Evolutionary conservation across 2,888 invertebrate genomes (phyloP), one percentile per base, ranked within the genome.

Genomic region (Drosophila incognita): DNA sequence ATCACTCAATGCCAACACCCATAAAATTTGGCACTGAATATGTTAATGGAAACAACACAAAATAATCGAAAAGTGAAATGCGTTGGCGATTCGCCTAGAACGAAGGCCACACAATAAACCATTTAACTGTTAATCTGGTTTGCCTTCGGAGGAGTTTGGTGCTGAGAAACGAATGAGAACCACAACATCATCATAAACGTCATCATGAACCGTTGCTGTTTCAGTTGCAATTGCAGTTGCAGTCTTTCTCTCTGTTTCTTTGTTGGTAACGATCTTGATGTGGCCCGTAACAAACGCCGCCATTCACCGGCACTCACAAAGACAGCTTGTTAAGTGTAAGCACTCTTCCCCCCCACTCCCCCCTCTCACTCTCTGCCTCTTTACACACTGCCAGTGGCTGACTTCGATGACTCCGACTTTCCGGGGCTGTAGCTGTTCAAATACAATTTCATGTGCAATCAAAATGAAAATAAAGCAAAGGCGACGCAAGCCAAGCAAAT

Each of bases 371-470:
- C n/a, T 13, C 1, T 36, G 18, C 18, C 54, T 38, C 56, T 56
- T 46, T 46, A 24, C 54, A 27, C 38, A 38, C 38, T 36, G 40
- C 53, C 42, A n/a, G 35, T 29, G 31, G 13, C 38, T 31, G 40
- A 46, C 59, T 60, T 6, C 49, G 27, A 53, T 67, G 67, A 70
- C 58, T 63, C 53, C 72, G 49, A 76, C 81, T 81, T 72, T 76
- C 72, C 56, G 71, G 71, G 48, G 35, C 58, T 35, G 38, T 63
- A 21, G 56, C 69, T 57, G 62, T 63, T 76, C 83, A 79, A 86
- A 83, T 63, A 83, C 81, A 78, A 87, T 82, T 82, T 72, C 72
- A 82, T 73, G 77, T 78, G 76, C 90, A 86, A 81, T 83, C 69
- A 81, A 74, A 74, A 66, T 71, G 74, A 69, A 74, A 74, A 83